Evolutionary conservation across 2,888 invertebrate species (phyloP).

Genomic region (Ichneumoninae sp.): DNA sequence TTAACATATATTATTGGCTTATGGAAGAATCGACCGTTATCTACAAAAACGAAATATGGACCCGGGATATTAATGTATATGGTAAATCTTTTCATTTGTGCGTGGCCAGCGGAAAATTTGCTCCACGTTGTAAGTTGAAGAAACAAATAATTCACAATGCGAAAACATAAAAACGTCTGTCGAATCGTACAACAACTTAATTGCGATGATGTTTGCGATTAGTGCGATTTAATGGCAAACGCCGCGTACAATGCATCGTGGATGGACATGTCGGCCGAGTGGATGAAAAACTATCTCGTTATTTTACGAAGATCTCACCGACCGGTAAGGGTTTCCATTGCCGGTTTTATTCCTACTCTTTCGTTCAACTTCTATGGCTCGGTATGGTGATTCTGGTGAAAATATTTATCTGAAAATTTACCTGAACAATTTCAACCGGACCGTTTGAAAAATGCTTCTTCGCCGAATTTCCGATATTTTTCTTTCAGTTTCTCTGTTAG

Average conservation of each 20-base stretch:
- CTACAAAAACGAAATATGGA: conserved; percentile 33
- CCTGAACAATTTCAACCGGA: no score
- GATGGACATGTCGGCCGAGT: conserved; percentile 12
- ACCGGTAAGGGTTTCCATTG: conserved; percentile 60
- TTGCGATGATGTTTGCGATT: neutral
- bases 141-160: no score
- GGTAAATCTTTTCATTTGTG: conserved; percentile 32
- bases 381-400: conserved; percentile 26
- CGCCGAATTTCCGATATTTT: no score
- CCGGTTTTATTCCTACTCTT: conserved; percentile 60
- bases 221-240: conserved; percentile 10
- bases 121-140: conserved; percentile 33
- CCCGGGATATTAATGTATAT: conserved; percentile 17
- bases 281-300: conserved; percentile 11
- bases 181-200: neutral
- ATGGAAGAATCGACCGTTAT: conserved; percentile 33
- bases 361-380: conserved; percentile 67
- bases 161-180: no score
- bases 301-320: conserved; percentile 54
- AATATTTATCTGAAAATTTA: no score
- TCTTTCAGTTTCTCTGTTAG: no score
- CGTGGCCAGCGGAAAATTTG: conserved; percentile 45
- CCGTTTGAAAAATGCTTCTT: no score
- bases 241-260: neutral
- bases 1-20: neutral